phyloP scores from a whole-genome alignment of 2,888 invertebrate genomes.

The Hofmannophila pseudospretella region DNA sequence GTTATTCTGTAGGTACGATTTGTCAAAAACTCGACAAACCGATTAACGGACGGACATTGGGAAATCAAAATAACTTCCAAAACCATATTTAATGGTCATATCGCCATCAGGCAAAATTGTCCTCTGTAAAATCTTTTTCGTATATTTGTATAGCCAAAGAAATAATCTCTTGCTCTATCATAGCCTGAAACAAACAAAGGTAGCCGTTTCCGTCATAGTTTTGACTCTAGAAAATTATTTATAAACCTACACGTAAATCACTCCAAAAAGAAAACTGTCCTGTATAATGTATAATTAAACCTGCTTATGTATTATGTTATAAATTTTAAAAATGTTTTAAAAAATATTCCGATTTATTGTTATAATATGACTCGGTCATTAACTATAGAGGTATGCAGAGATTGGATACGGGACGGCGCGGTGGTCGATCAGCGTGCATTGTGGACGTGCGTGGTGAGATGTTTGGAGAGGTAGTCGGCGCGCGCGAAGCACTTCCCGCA shows the following conservation, averaged over 20 bases:
- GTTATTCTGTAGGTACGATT: too few relatives aligned
- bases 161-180: too few relatives aligned
- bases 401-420: conserved; percentile 48
- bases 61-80: not conserved
- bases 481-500: conserved; percentile 95
- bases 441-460: conserved; percentile 93
- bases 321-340: conserved; percentile 71
- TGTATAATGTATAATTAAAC: conserved; percentile 60
- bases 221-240: conserved; percentile 60
- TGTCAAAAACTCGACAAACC: not conserved
- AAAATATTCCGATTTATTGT: conserved; percentile 72
- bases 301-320: conserved; percentile 67
- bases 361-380: conserved; percentile 56
- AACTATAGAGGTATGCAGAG: conserved; percentile 41
- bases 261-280: conserved; percentile 64
- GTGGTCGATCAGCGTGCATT: conserved; percentile 76
- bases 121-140: too few relatives aligned
- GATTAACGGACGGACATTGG: not conserved
- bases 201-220: conserved; percentile 22
- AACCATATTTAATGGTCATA: not conserved
- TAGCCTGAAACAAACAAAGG: too few relatives aligned
- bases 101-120: too few relatives aligned
- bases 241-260: conserved; percentile 60
- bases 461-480: conserved; percentile 93
- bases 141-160: too few relatives aligned